phyloP scores from a whole-genome alignment of 1,140 invertebrate genomes.

The Eupristina koningsbergeri region DNA sequence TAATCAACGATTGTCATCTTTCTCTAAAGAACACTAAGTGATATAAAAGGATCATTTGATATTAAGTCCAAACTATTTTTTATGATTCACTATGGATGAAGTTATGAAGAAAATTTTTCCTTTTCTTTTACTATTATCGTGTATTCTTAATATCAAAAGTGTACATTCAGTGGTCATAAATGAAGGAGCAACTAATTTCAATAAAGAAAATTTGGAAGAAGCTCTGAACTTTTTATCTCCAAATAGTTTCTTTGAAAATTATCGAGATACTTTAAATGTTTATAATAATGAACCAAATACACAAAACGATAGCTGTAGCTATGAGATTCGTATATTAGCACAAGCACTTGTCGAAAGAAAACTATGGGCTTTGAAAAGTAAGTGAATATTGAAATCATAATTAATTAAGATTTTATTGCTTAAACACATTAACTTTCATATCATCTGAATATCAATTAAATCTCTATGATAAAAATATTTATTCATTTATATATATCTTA shows the following conservation, averaged over 20 bases:
- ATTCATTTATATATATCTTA: too few species aligned
- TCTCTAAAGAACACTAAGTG: too few species aligned
- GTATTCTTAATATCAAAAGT: background rate
- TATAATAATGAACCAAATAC: background rate
- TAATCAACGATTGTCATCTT: too few species aligned
- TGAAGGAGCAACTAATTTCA: background rate
- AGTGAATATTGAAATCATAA: background rate
- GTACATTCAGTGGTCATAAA: background rate
- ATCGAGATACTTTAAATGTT: background rate
- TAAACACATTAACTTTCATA: too few species aligned
- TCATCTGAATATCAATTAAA: too few species aligned
- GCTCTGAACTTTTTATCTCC: background rate
- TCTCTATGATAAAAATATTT: too few species aligned
- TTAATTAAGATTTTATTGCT: too few species aligned
- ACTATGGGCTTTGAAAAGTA: slow-evolving; percentile 44
- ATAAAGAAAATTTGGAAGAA: background rate
- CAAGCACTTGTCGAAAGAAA: slow-evolving; percentile 1
- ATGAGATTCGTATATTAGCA: background rate
- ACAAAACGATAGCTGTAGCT: background rate
- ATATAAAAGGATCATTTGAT: background rate
- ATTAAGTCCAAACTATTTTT: background rate
- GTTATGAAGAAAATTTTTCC: background rate
- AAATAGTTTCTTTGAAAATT: background rate
- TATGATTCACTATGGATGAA: background rate
- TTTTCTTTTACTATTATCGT: background rate